A percentile compares a stretch with the other conserved stretches of the same genome.
These are phyloP conservation scores for Meliscaeva auricollis DNA, from an alignment of 2,888 invertebrate genomes.

Conservation along the genomic window DNA sequence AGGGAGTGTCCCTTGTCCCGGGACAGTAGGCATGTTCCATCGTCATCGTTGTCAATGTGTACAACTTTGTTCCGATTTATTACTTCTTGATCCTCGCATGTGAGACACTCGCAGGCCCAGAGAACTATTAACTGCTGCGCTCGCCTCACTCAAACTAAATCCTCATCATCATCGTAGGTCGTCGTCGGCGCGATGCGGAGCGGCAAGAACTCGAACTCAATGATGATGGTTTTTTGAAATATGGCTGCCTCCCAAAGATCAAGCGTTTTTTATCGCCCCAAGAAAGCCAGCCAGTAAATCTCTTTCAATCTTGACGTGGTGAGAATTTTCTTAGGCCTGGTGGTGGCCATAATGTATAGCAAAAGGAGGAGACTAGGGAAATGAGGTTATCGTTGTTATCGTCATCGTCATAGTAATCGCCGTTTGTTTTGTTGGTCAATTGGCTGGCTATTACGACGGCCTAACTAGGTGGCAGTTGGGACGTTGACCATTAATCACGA, in stretches of 20 bases:
- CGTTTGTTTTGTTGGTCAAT: conserved; percentile 53
- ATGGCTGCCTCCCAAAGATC: conserved; percentile 44
- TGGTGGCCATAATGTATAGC: neutral
- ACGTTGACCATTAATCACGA: conserved; percentile 65
- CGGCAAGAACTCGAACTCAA: neutral
- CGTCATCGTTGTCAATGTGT: conserved; percentile 54
- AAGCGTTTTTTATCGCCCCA: conserved; percentile 31
- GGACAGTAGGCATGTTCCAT: conserved; percentile 16
- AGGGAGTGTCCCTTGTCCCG: neutral
- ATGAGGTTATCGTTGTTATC: conserved; percentile 42
- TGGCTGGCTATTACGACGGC: conserved; percentile 35
- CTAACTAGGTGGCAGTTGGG: conserved; percentile 61
- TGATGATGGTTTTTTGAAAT: conserved; percentile 49
- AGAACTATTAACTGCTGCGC: conserved; percentile 7
- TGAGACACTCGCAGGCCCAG: conserved; percentile 25
- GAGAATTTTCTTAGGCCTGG: conserved; percentile 51
- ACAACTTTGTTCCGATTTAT: conserved; percentile 64
- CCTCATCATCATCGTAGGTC: neutral
- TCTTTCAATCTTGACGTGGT: conserved; percentile 55
- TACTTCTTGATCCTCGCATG: conserved; percentile 33
- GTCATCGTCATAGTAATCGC: neutral
- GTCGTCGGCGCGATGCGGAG: neutral
- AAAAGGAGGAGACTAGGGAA: conserved; percentile 48
- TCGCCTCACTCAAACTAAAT: conserved; percentile 28
- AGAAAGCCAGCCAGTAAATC: conserved; percentile 59